Base-by-base conservation (phyloP, 2,797 vertebrate species). In the Paramormyrops hopkinsi region DNA sequence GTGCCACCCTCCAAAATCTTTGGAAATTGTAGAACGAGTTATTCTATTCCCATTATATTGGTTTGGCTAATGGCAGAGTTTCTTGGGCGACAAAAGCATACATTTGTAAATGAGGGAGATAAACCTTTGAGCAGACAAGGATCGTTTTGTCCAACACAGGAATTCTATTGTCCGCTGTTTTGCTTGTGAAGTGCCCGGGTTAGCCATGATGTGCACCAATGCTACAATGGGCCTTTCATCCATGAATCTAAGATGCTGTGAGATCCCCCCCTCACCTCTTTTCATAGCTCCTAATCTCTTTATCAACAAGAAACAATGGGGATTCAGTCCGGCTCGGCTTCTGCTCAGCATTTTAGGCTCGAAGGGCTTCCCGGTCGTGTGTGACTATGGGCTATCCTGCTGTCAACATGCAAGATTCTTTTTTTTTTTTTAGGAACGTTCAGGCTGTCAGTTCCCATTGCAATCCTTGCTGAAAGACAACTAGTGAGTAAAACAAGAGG, bases 91-190 rank as follows among this genome's bases (percentile, higher is more conserved):
- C 96, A 97, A 97, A 93, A 95, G 95, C 93, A 95, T 96, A 96
- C 95, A 96, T 97, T 97, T 97, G 96, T 97, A 97, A 97, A 96
- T 97, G 95, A 93, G 95, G 94, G 95, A 95, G 96, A 97, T 96
- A 96, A 97, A 94, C 94, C 93, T 92, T 92, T 94, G 95, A 93
- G 91, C 90, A 94, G 95, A 97, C 96, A 97, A 97, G 95, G 95
- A 93, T 92, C 90, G 95, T 96, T 97, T 97, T 97, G 96, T 97
- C 94, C 93, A 89, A 96, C 95, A 97, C 96, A 97, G 95, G 95
- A 97, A 97, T 97, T 96, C 96, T 96, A 96, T 97, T 97, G 96
- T 97, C 93, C 93, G 90, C 91, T 89, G 94, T 95, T 96, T 96
- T 93, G 95, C 95, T 97, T 96, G 96, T 97, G 96, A 97, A 97